Percentiles rank a stretch among this genome's conserved stretches.
These are phyloP conservation scores for Drosophila incognita DNA, from an alignment of 2,888 invertebrate species.

Conservation along the genomic window DNA sequence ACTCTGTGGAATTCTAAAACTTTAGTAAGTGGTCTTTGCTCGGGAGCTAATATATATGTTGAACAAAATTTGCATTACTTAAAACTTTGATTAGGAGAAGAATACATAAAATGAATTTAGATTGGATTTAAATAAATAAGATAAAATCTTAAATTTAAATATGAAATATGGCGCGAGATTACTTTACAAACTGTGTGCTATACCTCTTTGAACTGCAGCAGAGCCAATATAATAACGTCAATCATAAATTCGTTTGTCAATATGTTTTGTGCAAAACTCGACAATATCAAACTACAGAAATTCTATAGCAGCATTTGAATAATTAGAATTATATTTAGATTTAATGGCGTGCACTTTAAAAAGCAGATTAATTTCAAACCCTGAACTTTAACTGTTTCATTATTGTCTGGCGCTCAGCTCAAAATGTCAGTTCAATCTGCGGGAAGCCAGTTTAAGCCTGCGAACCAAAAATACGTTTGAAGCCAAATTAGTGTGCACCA, in stretches of 20 bases:
- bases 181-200: neutral
- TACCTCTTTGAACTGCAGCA: neutral
- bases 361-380: neutral
- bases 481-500: constrained; percentile 37
- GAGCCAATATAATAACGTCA: constrained; percentile 13
- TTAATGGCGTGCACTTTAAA: neutral
- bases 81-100: neutral
- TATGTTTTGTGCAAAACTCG: neutral
- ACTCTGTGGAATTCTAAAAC: constrained; percentile 5
- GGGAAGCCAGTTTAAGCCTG: constrained; percentile 23
- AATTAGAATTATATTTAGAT: neutral
- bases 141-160: neutral
- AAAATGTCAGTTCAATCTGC: constrained; percentile 7
- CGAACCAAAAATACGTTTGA: constrained; percentile 18
- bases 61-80: neutral
- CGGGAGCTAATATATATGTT: neutral
- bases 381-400: constrained; percentile 1
- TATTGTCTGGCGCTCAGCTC: constrained; percentile 4
- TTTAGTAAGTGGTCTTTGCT: neutral
- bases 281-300: constrained; percentile 2
- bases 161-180: neutral
- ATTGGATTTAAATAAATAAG: neutral
- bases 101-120: neutral
- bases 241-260: constrained; percentile 8
- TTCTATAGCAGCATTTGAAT: neutral